A percentile compares a stretch with the other conserved stretches of the same genome.
Evolutionary conservation across 1,140 invertebrate species (phyloP).

Genomic region (Ylistrum balloti): DNA sequence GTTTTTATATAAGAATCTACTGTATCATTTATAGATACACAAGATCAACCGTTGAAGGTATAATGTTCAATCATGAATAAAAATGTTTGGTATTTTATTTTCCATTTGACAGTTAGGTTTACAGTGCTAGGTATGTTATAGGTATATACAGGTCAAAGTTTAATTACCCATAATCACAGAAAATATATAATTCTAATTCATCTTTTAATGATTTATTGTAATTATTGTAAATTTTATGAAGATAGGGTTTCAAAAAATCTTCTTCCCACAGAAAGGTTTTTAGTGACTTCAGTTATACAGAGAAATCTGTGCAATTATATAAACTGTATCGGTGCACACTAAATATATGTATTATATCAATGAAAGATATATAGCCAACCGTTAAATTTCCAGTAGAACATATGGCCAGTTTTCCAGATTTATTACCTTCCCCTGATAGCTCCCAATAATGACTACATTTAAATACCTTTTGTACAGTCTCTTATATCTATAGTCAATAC

Average conservation of each 20-base stretch:
- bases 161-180: too few relatives aligned
- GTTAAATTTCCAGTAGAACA: not conserved
- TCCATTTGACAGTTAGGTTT: too few relatives aligned
- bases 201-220: not conserved
- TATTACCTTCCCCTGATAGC: not conserved
- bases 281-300: not conserved
- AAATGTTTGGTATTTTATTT: not conserved
- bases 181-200: too few relatives aligned
- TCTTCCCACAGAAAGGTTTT: not conserved
- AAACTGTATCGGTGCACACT: not conserved
- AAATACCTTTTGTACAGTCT: not conserved
- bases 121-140: too few relatives aligned
- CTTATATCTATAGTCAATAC: not conserved
- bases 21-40: not conserved
- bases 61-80: not conserved
- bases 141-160: too few relatives aligned
- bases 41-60: not conserved
- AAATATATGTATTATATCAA: not conserved
- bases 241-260: not conserved
- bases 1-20: not conserved
- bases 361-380: not conserved
- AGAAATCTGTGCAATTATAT: too few relatives aligned
- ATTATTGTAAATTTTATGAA: slow-evolving; percentile 1
- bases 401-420: not conserved
- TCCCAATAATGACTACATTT: not conserved